These are phyloP conservation scores for Parochlus steinenii DNA, from an alignment of 2,888 invertebrate species.

Conservation along the genomic window DNA sequence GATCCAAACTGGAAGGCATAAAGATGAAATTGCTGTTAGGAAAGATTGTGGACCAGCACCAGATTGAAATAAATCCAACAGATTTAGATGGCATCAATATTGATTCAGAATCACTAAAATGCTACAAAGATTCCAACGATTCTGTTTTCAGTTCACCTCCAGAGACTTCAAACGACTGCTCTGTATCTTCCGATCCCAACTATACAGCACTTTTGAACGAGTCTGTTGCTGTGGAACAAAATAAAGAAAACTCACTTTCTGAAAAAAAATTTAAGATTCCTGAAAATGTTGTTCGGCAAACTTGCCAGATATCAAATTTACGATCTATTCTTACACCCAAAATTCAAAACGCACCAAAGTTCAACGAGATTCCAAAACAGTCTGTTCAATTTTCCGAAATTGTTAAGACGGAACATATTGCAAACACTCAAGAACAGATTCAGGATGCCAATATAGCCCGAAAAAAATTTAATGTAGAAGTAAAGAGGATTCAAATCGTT, in stretches of 20 bases:
- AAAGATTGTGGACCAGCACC: conserved; percentile 2
- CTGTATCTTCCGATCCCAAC: too few species aligned
- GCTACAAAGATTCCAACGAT: neutral
- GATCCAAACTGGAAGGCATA: conserved; percentile 13
- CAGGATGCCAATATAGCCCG: neutral
- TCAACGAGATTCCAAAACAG: too few species aligned
- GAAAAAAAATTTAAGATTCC: neutral
- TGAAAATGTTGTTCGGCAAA: neutral
- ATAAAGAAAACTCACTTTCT: neutral
- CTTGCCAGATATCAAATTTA: conserved; percentile 1
- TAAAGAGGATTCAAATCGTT: conserved; percentile 4
- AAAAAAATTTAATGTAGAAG: neutral
- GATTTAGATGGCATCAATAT: conserved; percentile 2
- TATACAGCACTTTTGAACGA: too few species aligned
- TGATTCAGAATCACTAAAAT: neutral
- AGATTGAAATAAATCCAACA: neutral
- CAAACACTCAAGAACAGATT: neutral
- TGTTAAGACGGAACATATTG: neutral
- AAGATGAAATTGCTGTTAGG: neutral
- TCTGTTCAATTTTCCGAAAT: neutral
- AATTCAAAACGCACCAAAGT: too few species aligned
- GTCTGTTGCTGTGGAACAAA: too few species aligned
- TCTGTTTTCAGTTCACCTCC: too few species aligned
- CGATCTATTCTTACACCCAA: too few species aligned
- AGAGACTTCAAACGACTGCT: too few species aligned